Conservation (phyloP, 2,113 vertebrate genomes). For the Bubo bubo region DNA sequence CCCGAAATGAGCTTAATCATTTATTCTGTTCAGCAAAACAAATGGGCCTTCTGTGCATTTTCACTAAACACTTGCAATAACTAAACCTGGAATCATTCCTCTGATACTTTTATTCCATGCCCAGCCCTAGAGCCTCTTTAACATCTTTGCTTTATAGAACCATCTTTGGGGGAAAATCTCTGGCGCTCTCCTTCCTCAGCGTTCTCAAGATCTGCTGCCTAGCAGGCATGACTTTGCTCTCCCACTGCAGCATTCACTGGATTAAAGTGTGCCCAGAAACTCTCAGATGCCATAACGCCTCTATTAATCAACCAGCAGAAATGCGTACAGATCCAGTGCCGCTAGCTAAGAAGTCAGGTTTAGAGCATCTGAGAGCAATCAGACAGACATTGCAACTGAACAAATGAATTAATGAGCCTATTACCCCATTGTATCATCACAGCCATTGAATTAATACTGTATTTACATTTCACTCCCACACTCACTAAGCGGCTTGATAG, state of each 20-base stretch:
- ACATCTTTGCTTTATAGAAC: constrained; percentile 43
- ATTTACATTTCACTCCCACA: constrained; percentile 59
- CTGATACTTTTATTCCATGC: constrained; percentile 28
- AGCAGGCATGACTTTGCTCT: constrained; percentile 30
- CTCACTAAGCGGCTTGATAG: constrained; percentile 83
- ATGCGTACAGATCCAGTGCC: not conserved
- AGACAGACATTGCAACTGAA: constrained; percentile 7
- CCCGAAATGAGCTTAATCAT: constrained; percentile 37
- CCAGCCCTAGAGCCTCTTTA: constrained; percentile 45
- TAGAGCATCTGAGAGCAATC: constrained; percentile 55
- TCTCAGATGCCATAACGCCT: constrained; percentile 37
- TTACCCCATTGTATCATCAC: constrained; percentile 52
- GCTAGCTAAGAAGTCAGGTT: constrained; percentile 32
- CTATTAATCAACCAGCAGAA: constrained; percentile 57
- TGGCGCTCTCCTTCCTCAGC: not conserved
- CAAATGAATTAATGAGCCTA: constrained; percentile 60
- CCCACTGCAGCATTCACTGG: constrained; percentile 25
- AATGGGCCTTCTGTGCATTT: constrained; percentile 51
- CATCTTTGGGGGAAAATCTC: constrained; percentile 37
- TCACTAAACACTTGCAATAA: constrained; percentile 50
- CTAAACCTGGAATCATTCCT: constrained; percentile 4
- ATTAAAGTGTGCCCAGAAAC: constrained; percentile 55
- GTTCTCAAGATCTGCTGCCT: constrained; percentile 15
- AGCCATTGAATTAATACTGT: constrained; percentile 56
- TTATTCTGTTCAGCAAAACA: constrained; percentile 47